Percentiles rank a stretch among this genome's conserved stretches.
These are phyloP conservation scores for Pachyramphus minor DNA, from an alignment of 2,113 vertebrate genomes.

Conservation along the genomic window DNA sequence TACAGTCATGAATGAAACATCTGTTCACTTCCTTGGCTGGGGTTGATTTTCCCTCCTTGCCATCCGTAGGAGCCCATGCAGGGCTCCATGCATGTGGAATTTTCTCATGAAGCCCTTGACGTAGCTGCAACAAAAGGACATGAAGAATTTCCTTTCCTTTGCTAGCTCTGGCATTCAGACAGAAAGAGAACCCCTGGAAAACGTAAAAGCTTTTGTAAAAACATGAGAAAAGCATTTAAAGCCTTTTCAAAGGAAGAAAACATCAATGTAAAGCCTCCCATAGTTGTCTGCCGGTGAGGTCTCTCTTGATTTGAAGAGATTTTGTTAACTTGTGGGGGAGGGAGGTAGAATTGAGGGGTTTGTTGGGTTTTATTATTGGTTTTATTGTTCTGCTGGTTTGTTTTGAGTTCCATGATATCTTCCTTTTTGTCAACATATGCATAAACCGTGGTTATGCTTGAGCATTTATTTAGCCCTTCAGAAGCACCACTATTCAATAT, in stretches of 20 bases:
- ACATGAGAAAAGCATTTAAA: slow-evolving; percentile 42
- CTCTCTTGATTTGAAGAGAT: slow-evolving; percentile 4
- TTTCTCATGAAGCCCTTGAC: slow-evolving; percentile 33
- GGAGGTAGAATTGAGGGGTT: neutral
- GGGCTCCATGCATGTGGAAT: neutral
- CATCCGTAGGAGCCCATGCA: neutral
- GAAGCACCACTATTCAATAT: neutral
- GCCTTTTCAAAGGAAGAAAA: slow-evolving; percentile 44
- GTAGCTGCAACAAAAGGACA: slow-evolving; percentile 32
- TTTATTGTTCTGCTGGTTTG: neutral
- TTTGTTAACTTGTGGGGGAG: neutral
- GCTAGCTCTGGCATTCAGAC: neutral
- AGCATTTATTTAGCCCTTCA: neutral
- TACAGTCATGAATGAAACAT: neutral
- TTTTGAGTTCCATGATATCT: neutral
- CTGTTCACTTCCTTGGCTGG: neutral
- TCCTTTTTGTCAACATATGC: neutral
- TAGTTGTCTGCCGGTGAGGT: neutral
- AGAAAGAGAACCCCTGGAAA: slow-evolving; percentile 44
- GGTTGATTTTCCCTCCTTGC: neutral
- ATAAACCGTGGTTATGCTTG: neutral
- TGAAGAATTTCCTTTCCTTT: slow-evolving; percentile 56
- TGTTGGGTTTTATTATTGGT: neutral
- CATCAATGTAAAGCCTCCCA: slow-evolving; percentile 14
- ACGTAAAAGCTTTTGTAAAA: slow-evolving; percentile 51